Percentiles rank a stretch among this genome's conserved stretches.
Conservation (phyloP, 2,113 vertebrate genomes). For the Megaceryle torquata region DNA sequence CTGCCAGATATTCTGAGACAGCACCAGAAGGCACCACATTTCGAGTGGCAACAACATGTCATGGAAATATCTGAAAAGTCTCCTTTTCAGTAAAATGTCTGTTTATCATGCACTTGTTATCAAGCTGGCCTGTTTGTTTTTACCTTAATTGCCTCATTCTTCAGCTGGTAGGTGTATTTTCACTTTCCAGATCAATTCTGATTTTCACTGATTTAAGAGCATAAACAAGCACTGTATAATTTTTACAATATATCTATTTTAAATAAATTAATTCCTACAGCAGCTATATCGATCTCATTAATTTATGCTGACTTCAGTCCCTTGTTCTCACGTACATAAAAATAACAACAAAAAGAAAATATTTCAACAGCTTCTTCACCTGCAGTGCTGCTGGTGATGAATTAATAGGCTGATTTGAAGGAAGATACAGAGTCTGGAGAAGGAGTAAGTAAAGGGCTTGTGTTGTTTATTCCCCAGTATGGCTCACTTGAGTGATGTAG, state of each 20-base stretch:
- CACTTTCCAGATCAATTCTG: background rate
- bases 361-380: background rate
- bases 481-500: slow-evolving; percentile 18
- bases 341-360: background rate
- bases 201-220: background rate
- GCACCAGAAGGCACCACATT: slow-evolving; percentile 67
- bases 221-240: background rate
- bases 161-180: background rate
- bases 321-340: background rate
- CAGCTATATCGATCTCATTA: background rate
- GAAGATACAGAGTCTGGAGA: background rate
- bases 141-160: slow-evolving; percentile 13
- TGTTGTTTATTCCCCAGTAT: background rate
- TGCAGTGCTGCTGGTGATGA: background rate
- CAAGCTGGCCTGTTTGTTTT: slow-evolving; percentile 23
- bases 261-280: background rate
- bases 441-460: background rate
- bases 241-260: background rate
- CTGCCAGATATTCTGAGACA: slow-evolving; percentile 69
- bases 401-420: background rate
- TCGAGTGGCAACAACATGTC: slow-evolving; percentile 61
- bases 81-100: slow-evolving; percentile 28
- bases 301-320: background rate
- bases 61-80: slow-evolving; percentile 42
- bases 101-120: slow-evolving; percentile 45